Percentiles rank a stretch among this genome's conserved stretches.
phyloP scores from a whole-genome alignment of 1,140 invertebrate species.

The Samia ricini region DNA sequence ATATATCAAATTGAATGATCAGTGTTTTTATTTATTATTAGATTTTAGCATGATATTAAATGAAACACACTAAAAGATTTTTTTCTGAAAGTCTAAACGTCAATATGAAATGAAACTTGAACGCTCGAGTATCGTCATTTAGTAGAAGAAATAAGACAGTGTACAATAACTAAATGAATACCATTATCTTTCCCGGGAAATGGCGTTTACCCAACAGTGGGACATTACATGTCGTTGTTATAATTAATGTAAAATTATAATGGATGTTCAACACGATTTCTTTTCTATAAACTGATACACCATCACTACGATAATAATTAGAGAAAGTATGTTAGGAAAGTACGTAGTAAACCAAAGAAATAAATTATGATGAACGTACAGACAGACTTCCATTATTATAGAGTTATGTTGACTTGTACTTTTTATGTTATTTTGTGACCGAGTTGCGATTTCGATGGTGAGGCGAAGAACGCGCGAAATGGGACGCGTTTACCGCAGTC shows the following conservation, averaged over 20 bases:
- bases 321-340: constrained; percentile 26
- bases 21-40: constrained; percentile 33
- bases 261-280: background rate
- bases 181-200: no score
- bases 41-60: background rate
- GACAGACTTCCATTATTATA: background rate
- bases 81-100: no score
- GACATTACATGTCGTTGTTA: no score
- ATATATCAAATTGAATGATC: constrained; percentile 40
- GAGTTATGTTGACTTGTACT: background rate
- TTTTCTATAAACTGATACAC: background rate
- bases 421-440: constrained; percentile 7
- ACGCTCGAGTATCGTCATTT: no score
- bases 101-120: no score
- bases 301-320: constrained; percentile 14
- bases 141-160: no score
- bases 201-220: no score
- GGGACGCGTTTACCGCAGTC: constrained; percentile 13
- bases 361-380: background rate
- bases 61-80: no score
- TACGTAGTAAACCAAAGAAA: background rate
- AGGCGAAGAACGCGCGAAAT: constrained; percentile 8
- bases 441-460: constrained; percentile 3
- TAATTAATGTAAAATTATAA: background rate
- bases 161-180: no score